Percentiles rank a stretch among this genome's conserved stretches.
Evolutionary conservation across 2,888 invertebrate species (phyloP).

Genomic region (Tromatobia lineatoria): DNA sequence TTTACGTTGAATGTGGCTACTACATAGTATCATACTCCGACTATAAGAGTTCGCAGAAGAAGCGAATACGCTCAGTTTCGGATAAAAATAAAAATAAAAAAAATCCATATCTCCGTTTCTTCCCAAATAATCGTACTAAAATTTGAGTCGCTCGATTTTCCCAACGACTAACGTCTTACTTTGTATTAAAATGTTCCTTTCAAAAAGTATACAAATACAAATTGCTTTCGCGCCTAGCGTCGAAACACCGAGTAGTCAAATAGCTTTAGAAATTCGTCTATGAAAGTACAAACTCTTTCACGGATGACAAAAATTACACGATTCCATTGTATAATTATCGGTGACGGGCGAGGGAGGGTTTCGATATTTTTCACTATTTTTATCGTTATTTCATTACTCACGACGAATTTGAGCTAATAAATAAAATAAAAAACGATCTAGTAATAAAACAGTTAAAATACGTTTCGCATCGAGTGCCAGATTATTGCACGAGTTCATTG

Average conservation of each 20-base stretch:
- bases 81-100: constrained; percentile 27
- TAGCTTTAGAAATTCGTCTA: constrained; percentile 77
- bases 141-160: constrained; percentile 54
- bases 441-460: constrained; percentile 37
- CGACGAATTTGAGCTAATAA: constrained; percentile 51
- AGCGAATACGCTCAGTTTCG: constrained; percentile 29
- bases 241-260: constrained; percentile 73
- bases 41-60: constrained; percentile 36
- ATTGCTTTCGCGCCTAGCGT: constrained; percentile 68
- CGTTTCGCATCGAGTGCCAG: constrained; percentile 54
- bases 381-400: constrained; percentile 51
- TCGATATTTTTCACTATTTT: constrained; percentile 49
- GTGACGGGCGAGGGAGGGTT: constrained; percentile 28
- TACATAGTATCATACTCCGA: constrained; percentile 33
- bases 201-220: constrained; percentile 67
- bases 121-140: constrained; percentile 56
- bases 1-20: constrained; percentile 38
- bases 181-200: constrained; percentile 59
- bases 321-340: constrained; percentile 42
- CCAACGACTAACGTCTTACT: constrained; percentile 63
- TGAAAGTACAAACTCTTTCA: constrained; percentile 78
- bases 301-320: constrained; percentile 52
- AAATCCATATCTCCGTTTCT: constrained; percentile 4
- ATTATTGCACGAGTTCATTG: constrained; percentile 64
- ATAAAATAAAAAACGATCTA: constrained; percentile 32